These are phyloP conservation scores for Heliconius hewitsoni DNA, from an alignment of 1,140 invertebrate genomes.

Conservation along the genomic window DNA sequence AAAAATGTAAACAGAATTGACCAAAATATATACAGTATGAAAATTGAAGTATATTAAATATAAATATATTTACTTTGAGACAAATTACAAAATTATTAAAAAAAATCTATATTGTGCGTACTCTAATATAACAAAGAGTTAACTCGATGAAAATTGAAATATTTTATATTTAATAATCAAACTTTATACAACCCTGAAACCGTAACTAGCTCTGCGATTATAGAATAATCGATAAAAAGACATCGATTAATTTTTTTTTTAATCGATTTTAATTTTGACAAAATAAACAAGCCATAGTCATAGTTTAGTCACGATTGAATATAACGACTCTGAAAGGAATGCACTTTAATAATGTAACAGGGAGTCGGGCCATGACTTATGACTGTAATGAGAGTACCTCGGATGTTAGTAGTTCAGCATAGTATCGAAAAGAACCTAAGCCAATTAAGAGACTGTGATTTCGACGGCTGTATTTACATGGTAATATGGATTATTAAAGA, in stretches of 20 bases:
- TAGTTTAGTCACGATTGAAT: not conserved
- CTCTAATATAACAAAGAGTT: not conserved
- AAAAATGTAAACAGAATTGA: too few species aligned
- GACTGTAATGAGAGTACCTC: too few species aligned
- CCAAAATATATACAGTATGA: not conserved
- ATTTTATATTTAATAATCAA: slow-evolving; percentile 1
- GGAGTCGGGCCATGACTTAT: too few species aligned
- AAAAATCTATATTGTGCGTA: not conserved
- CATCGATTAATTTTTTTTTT: not conserved
- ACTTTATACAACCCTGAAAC: slow-evolving; percentile 12
- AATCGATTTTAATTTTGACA: slow-evolving; percentile 3
- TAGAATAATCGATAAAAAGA: not conserved
- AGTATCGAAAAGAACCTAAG: too few species aligned
- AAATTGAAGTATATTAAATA: not conserved
- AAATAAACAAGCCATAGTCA: not conserved
- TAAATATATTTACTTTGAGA: not conserved
- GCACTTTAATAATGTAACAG: too few species aligned
- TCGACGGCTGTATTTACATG: not conserved
- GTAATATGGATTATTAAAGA: not conserved
- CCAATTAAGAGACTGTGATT: too few species aligned
- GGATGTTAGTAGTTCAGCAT: too few species aligned
- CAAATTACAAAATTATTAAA: not conserved
- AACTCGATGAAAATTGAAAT: not conserved
- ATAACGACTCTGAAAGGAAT: too few species aligned
- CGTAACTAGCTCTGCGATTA: not conserved